Evolutionary conservation across 1,140 invertebrate species (phyloP).

Genomic region (Potamilus streckersoni): DNA sequence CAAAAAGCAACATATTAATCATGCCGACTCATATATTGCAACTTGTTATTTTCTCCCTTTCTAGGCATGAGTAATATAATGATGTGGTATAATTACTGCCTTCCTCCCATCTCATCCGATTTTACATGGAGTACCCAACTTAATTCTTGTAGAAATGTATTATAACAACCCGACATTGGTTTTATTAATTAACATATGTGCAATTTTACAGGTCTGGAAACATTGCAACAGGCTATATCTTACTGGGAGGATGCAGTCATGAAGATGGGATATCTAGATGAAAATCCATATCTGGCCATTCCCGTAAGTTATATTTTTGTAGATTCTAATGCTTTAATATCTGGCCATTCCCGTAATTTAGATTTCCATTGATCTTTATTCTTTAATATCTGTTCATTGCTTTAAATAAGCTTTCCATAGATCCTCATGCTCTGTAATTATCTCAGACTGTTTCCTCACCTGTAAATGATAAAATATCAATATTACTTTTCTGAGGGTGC

Average conservation of each 20-base stretch:
- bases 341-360: neutral
- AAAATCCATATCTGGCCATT: conserved; percentile 22
- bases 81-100: neutral
- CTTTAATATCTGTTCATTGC: no score
- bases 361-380: neutral
- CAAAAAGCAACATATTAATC: no score
- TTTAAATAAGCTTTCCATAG: no score
- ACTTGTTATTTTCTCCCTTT: no score
- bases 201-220: conserved; percentile 20
- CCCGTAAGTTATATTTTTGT: conserved; percentile 7
- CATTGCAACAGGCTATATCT: conserved; percentile 22
- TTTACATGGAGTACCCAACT: neutral
- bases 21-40: no score
- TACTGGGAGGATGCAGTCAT: conserved; percentile 35
- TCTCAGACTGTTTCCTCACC: no score
- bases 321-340: neutral
- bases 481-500: no score
- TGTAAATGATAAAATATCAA: no score
- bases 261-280: conserved; percentile 34
- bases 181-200: neutral
- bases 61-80: neutral
- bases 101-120: neutral
- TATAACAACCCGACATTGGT: neutral
- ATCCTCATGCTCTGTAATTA: no score
- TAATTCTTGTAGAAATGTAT: neutral